Evolutionary conservation across 2,797 vertebrate species (phyloP).

Genomic region (Coracias cyanogaster): DNA sequence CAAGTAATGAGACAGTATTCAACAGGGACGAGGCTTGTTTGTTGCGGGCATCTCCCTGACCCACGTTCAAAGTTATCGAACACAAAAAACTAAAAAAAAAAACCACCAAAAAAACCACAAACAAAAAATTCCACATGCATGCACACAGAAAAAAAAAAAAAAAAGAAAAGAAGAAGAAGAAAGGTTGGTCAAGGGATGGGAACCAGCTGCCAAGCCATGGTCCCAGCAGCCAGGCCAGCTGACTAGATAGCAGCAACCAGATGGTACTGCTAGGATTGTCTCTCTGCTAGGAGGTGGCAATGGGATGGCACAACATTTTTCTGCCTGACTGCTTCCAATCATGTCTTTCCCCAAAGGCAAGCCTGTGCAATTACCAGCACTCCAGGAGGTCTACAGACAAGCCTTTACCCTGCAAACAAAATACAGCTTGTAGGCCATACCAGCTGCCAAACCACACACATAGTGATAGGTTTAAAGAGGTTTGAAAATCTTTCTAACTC

Average conservation of each 20-base stretch:
- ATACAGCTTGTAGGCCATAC: constrained; percentile 92
- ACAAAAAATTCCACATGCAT: constrained; percentile 12
- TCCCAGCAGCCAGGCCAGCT: constrained; percentile 92
- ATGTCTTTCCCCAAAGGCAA: constrained; percentile 91
- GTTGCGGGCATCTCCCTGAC: constrained; percentile 81
- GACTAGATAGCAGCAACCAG: constrained; percentile 94
- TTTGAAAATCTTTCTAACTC: constrained; percentile 81
- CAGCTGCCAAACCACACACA: constrained; percentile 96
- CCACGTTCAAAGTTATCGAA: constrained; percentile 81
- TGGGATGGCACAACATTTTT: constrained; percentile 98
- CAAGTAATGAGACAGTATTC: constrained; percentile 87
- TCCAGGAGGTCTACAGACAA: constrained; percentile 92
- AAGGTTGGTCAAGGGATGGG: constrained; percentile 86
- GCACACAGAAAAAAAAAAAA: not conserved
- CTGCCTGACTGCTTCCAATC: constrained; percentile 95
- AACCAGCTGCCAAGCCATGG: constrained; percentile 90
- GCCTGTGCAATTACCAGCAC: constrained; percentile 95
- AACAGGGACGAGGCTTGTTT: constrained; percentile 84
- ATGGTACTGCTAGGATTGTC: constrained; percentile 93
- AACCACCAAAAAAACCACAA: not conserved
- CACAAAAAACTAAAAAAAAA: not conserved
- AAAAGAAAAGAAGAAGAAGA: constrained; percentile 47
- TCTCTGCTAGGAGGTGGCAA: constrained; percentile 93
- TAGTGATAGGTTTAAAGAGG: constrained; percentile 81
- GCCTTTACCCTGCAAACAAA: constrained; percentile 96